Conservation (phyloP, 2,113 vertebrate genomes). For the Isichthys henryi region DNA sequence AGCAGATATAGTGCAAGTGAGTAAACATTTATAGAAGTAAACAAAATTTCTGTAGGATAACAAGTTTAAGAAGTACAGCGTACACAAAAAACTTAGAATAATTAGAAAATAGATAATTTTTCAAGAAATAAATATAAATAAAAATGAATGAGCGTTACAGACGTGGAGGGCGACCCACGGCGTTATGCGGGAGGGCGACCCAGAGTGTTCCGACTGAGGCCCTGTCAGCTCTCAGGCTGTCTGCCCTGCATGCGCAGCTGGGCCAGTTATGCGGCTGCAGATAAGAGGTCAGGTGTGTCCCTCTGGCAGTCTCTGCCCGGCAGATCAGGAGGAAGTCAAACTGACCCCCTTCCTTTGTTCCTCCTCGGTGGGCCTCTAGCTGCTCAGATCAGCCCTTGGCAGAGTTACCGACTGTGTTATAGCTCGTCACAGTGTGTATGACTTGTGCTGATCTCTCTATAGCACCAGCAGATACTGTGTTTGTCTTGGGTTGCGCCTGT, state of each 20-base stretch:
- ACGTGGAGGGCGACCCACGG: too few species aligned
- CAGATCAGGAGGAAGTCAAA: background rate
- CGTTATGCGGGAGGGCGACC: too few species aligned
- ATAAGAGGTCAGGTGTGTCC: background rate
- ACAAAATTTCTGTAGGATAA: too few species aligned
- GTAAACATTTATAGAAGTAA: too few species aligned
- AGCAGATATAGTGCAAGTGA: too few species aligned
- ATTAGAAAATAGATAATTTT: too few species aligned
- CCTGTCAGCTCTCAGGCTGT: too few species aligned
- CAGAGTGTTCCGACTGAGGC: background rate
- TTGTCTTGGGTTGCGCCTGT: slow-evolving; percentile 49
- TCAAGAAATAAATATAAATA: too few species aligned
- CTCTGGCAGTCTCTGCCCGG: slow-evolving; percentile 2
- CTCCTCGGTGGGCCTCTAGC: background rate
- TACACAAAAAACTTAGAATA: too few species aligned
- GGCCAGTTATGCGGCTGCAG: background rate
- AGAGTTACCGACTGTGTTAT: slow-evolving; percentile 40
- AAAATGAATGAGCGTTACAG: too few species aligned
- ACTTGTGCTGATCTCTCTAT: slow-evolving; percentile 43
- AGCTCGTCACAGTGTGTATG: slow-evolving; percentile 42
- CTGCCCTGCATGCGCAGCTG: background rate
- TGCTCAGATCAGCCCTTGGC: background rate
- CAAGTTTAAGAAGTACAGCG: too few species aligned
- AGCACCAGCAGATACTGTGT: slow-evolving; percentile 45
- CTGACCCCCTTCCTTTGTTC: slow-evolving; percentile 15